Base-by-base conservation (phyloP, 2,797 vertebrate species). In the Lagocephalus sceleratus region DNA sequence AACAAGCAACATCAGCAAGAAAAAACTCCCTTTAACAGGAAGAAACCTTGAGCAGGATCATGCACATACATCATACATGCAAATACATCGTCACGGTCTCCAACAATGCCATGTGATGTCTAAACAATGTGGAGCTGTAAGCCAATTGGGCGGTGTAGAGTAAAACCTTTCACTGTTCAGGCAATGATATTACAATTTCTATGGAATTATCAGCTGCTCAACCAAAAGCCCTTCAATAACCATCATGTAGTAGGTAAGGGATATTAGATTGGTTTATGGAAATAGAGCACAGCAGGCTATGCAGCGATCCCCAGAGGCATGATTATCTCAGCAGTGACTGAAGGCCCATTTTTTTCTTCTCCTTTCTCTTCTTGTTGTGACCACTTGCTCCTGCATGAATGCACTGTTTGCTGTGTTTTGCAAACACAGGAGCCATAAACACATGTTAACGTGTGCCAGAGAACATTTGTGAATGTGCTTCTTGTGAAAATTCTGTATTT, bases 141-240 rank as follows among this genome's bases (percentile, higher is more conserved):
- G 57, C 51, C 61, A 69, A 52, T 54, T 41, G 50, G 10, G 6
- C 35, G 12, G 19, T 49, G 52, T 63, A 53, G 47, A 16, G 3
- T 15, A 19, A 61, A 54, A 29, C 42, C 66, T 66, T 50, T 52
- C 43, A 61, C 39, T 52, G 57, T 51, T 53, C 57, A 63, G 59
- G 47, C 20, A 51, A n/a, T 1, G 15, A 53, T 57, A 62, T 73
- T 67, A 57, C 62, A 49, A 72, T 60, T 83, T 73, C 65, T 54
- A 68, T 47, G 39, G 55, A 73, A 66, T 82, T 60, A 78, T 82
- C 44, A 62, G 57, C 60, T 73, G 63, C 62, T 75, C 60, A 82
- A 82, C 82, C 63, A 83, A 85, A 82, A 76, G 55, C 57, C 44
- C 65, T 68, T 64, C 68, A 76, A 66, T 66, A 74, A 76, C 63